phyloP scores from a whole-genome alignment of 2,113 vertebrate species.

The Himantopus leucocephalus region DNA sequence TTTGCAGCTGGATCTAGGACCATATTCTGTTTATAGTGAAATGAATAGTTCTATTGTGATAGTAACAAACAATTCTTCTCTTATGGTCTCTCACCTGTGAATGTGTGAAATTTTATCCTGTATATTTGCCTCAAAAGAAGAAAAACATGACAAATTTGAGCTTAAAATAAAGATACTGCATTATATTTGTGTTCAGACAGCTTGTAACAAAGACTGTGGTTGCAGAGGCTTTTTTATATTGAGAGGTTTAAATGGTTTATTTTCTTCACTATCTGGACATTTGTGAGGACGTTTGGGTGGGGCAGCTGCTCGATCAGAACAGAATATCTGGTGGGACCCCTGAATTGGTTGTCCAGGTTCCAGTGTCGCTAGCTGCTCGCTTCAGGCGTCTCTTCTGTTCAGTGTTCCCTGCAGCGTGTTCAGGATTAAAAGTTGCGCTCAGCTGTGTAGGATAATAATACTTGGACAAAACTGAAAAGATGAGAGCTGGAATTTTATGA shows the following conservation, averaged over 20 bases:
- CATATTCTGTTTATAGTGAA: neutral
- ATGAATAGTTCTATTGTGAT: neutral
- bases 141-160: neutral
- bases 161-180: neutral
- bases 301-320: neutral
- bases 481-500: neutral
- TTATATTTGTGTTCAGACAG: neutral
- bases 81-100: neutral
- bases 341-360: neutral
- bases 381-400: neutral
- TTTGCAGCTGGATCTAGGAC: neutral
- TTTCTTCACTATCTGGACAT: neutral
- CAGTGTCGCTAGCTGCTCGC: neutral
- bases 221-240: neutral
- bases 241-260: neutral
- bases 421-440: neutral
- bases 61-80: neutral
- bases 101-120: neutral
- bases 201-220: neutral
- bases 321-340: neutral
- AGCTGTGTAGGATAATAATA: neutral
- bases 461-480: neutral
- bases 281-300: neutral
- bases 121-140: neutral
- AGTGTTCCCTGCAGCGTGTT: neutral